Base-by-base conservation (phyloP, 2,888 invertebrate species). In the Tetragonula carbonaria region DNA sequence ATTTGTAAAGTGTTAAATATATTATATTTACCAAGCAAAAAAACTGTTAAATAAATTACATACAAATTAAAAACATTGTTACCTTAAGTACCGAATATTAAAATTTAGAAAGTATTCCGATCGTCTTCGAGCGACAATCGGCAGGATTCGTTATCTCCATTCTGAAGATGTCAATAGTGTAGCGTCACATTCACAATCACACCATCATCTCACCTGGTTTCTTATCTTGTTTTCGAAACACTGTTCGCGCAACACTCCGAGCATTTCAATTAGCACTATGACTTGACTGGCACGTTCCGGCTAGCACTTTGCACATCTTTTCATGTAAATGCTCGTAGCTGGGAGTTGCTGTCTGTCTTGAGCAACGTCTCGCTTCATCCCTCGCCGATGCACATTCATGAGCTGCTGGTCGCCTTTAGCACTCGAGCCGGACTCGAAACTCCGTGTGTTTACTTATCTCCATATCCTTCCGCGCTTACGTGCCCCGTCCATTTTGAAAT, bases 321-420 rank as follows among this genome's bases (percentile, higher is more conserved):
- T 68, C 57, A 28, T 50, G 75, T 76, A 50, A 68, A 57, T 57
- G 28, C 28, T 33, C 50, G 2, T 45, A 50, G 28, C 6, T 38
- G n/a, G 14, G n/a, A 63, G 45, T 45, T 55, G n/a, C 16, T 8
- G 53, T 55, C 45, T 38, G 55, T 21, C 50, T 51, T 59, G 45
- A 50, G 8, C 57, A 50, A 18, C 23, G 62, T 76, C 62, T 62
- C 51, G 38, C 70, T 59, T 70, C 23, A 23, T 70, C 62, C 62
- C 62, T 38, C 33, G 51, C n/a, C 59, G 33, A 62, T 62, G 68
- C 76, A 70, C 76, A 76, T 76, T 76, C 76, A 76, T 76, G 76
- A 76, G 57, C 16, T n/a, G 51, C 68, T 53, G 33, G 65, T 74
- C 65, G 53, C 53, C 53, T 28, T 45, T 45, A 45, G 53, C 65